A percentile compares a stretch with the other conserved stretches of the same genome.
Evolutionary conservation across 2,888 invertebrate species (phyloP).

Genomic region (Onthophagus sagittarius): DNA sequence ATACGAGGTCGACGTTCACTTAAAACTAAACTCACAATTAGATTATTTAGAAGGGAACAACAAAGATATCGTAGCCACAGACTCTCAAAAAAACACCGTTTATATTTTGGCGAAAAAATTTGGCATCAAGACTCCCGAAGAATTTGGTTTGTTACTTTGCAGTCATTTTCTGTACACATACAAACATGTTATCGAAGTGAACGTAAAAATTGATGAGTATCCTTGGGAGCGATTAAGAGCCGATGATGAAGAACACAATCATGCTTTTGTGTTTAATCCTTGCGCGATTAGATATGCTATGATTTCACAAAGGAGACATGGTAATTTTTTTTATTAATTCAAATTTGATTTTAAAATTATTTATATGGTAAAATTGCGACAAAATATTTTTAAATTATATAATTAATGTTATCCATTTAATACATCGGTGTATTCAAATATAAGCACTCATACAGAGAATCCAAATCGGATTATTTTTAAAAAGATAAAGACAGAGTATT

Average conservation of each 20-base stretch:
- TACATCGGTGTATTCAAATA: too few species aligned
- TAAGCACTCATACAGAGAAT: too few species aligned
- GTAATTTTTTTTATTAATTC: conserved; percentile 46
- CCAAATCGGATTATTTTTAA: too few species aligned
- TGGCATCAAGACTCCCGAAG: conserved; percentile 73
- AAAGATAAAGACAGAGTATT: too few species aligned
- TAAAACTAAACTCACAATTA: conserved; percentile 65
- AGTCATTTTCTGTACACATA: conserved; percentile 73
- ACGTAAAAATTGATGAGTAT: conserved; percentile 67
- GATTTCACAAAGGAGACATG: conserved; percentile 63
- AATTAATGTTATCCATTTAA: too few species aligned
- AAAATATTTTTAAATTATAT: too few species aligned
- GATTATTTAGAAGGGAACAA: conserved; percentile 74
- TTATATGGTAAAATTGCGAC: too few species aligned
- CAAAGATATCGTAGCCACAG: conserved; percentile 75
- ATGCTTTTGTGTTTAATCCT: conserved; percentile 72
- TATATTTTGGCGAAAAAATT: conserved; percentile 74
- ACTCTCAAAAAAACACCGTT: conserved; percentile 79
- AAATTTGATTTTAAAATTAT: too few species aligned
- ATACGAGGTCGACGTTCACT: conserved; percentile 68
- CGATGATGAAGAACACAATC: conserved; percentile 61
- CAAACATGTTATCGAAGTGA: conserved; percentile 67
- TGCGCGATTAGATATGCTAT: conserved; percentile 64
- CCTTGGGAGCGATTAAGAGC: conserved; percentile 69
- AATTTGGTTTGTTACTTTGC: conserved; percentile 69